These are phyloP conservation scores for Euclidia mi DNA, from an alignment of 2,888 invertebrate species.

Conservation along the genomic window DNA sequence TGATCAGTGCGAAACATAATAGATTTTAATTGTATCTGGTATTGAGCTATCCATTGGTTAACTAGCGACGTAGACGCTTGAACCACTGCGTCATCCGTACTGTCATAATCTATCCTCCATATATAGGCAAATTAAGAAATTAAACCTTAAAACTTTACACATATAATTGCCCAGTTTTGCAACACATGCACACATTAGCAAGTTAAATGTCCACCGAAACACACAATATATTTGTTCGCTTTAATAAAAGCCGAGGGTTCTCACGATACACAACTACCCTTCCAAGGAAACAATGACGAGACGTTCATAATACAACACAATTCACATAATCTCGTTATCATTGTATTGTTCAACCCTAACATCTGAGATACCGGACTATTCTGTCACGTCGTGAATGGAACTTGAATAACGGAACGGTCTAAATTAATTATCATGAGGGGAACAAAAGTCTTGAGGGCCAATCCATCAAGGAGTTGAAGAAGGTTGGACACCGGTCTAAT, in stretches of 20 bases:
- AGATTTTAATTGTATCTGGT: no score
- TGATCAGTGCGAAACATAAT: no score
- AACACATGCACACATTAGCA: not conserved
- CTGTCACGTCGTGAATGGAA: slow-evolving; percentile 55
- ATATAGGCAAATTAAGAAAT: no score
- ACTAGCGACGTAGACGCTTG: no score
- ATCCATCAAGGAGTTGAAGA: slow-evolving; percentile 73
- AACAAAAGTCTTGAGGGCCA: slow-evolving; percentile 74
- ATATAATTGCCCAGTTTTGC: not conserved
- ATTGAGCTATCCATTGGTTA: no score
- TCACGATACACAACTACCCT: slow-evolving; percentile 41
- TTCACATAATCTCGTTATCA: slow-evolving; percentile 53
- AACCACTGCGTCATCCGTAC: no score
- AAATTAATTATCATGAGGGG: slow-evolving; percentile 75
- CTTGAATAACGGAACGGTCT: slow-evolving; percentile 57
- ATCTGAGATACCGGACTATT: slow-evolving; percentile 56
- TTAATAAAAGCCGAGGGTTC: slow-evolving; percentile 21
- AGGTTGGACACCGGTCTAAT: slow-evolving; percentile 68
- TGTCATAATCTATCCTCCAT: no score
- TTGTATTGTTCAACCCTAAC: slow-evolving; percentile 52
- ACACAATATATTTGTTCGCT: slow-evolving; percentile 26
- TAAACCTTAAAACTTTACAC: no score
- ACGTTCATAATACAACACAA: slow-evolving; percentile 51
- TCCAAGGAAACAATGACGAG: slow-evolving; percentile 48
- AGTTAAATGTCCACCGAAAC: not conserved